phyloP scores from a whole-genome alignment of 1,140 invertebrate genomes.

The Orchestia grillus region DNA sequence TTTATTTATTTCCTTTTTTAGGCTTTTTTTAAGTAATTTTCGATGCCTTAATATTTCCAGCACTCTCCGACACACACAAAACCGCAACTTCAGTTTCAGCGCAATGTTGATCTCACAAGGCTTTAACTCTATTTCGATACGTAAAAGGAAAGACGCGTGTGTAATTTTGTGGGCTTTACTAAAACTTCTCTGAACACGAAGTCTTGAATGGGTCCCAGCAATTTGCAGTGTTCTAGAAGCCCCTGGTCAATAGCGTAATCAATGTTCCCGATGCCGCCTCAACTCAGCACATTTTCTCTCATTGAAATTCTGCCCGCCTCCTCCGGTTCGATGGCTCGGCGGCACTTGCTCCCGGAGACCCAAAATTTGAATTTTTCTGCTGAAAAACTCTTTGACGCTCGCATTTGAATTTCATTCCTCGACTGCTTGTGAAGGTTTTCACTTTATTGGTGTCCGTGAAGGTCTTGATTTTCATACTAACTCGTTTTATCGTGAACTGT shows the following conservation, averaged over 20 bases:
- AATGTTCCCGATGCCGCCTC: neutral
- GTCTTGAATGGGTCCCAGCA: neutral
- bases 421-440: neutral
- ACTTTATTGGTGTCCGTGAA: neutral
- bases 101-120: too few species aligned
- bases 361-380: neutral
- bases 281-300: constrained; percentile 7
- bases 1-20: neutral
- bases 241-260: neutral
- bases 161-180: neutral
- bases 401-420: neutral
- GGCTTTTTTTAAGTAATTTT: neutral
- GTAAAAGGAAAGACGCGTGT: neutral
- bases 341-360: neutral
- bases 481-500: neutral
- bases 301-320: neutral
- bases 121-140: neutral
- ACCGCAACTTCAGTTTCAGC: neutral
- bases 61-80: neutral
- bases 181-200: neutral
- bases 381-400: neutral
- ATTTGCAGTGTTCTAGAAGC: neutral
- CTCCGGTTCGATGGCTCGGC: neutral
- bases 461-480: neutral
- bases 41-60: neutral